phyloP scores from a whole-genome alignment of 2,797 vertebrate species.

The Sternotherus odoratus region DNA sequence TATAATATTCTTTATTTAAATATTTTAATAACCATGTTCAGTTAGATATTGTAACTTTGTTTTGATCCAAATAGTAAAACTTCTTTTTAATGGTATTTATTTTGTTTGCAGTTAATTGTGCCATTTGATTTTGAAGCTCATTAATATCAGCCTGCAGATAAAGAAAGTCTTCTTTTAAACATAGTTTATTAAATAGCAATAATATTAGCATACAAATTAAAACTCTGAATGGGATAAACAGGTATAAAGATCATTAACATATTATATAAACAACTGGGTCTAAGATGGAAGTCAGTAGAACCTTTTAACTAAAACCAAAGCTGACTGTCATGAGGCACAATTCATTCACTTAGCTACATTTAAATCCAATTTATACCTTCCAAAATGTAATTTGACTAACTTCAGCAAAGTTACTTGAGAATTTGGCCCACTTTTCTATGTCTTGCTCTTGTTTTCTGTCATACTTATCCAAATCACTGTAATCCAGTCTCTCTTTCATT shows the following conservation, averaged over 20 bases:
- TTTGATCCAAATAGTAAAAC: constrained; percentile 59
- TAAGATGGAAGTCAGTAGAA: constrained; percentile 66
- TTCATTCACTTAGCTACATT: constrained; percentile 67
- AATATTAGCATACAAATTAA: constrained; percentile 62
- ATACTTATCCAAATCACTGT: constrained; percentile 49
- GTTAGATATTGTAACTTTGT: constrained; percentile 1
- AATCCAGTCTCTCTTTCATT: constrained; percentile 61
- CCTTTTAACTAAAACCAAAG: constrained; percentile 73
- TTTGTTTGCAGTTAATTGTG: constrained; percentile 59
- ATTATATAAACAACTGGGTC: constrained; percentile 68
- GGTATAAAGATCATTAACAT: constrained; percentile 73
- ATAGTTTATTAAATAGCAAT: constrained; percentile 66
- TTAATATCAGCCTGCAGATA: constrained; percentile 51
- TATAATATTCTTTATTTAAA: background rate
- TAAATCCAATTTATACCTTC: constrained; percentile 41
- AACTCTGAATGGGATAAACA: constrained; percentile 52
- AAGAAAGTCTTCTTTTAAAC: constrained; percentile 46
- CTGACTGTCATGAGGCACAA: constrained; percentile 58
- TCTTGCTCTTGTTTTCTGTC: background rate
- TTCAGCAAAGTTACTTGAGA: background rate
- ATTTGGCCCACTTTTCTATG: background rate
- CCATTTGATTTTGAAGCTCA: constrained; percentile 57
- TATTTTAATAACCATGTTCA: constrained; percentile 5
- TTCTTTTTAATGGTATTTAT: constrained; percentile 31
- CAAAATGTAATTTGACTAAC: constrained; percentile 49